phyloP scores from a whole-genome alignment of 2,113 vertebrate genomes.

The Plecturocebus donacophilus region DNA sequence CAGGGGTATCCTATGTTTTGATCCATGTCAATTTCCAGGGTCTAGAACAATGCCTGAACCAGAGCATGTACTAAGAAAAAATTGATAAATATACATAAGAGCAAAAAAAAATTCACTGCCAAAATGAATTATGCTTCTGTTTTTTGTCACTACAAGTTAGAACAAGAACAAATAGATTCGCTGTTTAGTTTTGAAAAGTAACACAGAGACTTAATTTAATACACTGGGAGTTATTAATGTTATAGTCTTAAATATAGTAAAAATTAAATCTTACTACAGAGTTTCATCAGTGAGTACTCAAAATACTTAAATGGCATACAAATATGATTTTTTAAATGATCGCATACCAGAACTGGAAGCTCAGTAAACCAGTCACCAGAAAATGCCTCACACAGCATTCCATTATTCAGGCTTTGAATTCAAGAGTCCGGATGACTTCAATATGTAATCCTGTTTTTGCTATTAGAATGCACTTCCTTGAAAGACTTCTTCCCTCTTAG shows the following conservation, averaged over 20 bases:
- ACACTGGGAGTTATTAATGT: not conserved
- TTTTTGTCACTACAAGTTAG: not conserved
- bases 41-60: not conserved
- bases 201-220: not conserved
- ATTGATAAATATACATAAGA: not conserved
- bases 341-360: not conserved
- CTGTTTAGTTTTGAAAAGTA: not conserved
- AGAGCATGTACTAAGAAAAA: not conserved
- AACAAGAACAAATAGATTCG: not conserved
- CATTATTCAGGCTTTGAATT: not conserved
- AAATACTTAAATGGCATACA: not conserved
- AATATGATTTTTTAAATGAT: not conserved
- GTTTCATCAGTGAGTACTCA: not conserved
- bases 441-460: not conserved
- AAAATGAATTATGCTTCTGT: not conserved
- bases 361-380: not conserved
- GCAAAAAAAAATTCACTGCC: not conserved
- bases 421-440: not conserved
- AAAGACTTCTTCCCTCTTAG: not conserved
- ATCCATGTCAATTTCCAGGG: fast-evolving
- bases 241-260: not conserved
- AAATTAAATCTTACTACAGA: not conserved
- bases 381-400: not conserved
- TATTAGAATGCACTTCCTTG: not conserved
- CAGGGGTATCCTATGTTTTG: fast-evolving